Conservation (phyloP, 2,113 vertebrate species). For the Ameiurus melas region DNA sequence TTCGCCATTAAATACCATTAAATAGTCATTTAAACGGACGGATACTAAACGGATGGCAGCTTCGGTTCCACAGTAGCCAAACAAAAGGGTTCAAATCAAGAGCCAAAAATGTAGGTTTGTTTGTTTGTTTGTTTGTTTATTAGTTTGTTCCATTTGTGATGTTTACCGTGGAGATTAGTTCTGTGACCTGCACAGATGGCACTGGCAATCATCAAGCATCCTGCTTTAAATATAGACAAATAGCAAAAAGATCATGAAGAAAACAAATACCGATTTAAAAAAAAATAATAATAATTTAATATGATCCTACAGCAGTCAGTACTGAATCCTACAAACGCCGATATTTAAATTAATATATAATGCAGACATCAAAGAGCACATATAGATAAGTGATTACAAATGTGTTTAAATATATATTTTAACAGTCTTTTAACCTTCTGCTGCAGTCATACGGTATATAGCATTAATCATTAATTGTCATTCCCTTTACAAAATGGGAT, state of each 20-base stretch:
- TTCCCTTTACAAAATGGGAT: not conserved
- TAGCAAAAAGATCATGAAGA: not conserved
- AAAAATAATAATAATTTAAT: not conserved
- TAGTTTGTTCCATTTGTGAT: not conserved
- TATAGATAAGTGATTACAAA: not conserved
- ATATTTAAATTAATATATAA: not conserved
- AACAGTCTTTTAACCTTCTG: too few relatives aligned
- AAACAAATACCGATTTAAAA: not conserved
- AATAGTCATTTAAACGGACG: not conserved
- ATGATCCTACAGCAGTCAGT: not conserved
- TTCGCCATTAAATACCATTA: too few relatives aligned
- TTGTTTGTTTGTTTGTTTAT: not conserved
- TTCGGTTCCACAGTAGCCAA: not conserved
- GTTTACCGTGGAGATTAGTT: not conserved
- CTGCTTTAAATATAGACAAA: not conserved
- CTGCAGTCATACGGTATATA: not conserved
- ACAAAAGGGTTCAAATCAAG: not conserved
- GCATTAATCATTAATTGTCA: not conserved
- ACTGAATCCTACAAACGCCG: too few relatives aligned
- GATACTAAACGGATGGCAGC: too few relatives aligned
- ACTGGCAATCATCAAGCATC: not conserved
- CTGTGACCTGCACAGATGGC: not conserved
- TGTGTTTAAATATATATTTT: not conserved
- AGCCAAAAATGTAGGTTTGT: not conserved
- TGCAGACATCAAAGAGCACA: not conserved